phyloP scores from a whole-genome alignment of 2,113 vertebrate genomes.

The Barnardius zonarius region DNA sequence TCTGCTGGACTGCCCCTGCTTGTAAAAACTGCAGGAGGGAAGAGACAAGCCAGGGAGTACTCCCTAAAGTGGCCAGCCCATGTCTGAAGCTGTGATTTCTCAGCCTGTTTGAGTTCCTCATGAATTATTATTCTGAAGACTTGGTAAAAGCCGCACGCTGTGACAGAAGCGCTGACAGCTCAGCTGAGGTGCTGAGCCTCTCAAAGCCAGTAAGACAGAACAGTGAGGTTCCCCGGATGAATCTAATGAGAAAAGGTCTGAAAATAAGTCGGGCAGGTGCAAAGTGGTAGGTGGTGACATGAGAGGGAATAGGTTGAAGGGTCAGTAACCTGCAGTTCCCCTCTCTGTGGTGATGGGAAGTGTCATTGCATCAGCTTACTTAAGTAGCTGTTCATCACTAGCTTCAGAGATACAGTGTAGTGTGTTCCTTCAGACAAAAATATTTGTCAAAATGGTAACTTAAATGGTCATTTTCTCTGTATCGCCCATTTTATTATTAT shows the following conservation, averaged over 20 bases:
- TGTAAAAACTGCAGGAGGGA: background rate
- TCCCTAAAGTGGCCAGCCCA: rapidly evolving
- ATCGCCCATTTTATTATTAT: background rate
- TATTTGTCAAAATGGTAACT: background rate
- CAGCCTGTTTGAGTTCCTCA: background rate
- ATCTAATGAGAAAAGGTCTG: background rate
- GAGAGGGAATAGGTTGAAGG: background rate
- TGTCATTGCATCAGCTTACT: background rate
- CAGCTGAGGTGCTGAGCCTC: background rate
- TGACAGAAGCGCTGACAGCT: rapidly evolving
- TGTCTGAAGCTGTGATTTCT: background rate
- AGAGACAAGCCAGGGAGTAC: background rate
- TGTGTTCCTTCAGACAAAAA: background rate
- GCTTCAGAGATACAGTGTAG: no score
- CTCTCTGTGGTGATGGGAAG: rapidly evolving
- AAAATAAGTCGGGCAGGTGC: background rate
- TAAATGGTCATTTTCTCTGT: background rate
- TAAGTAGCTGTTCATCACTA: rapidly evolving
- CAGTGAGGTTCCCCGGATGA: background rate
- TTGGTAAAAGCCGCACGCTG: background rate
- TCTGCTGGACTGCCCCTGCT: no score
- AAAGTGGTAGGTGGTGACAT: background rate
- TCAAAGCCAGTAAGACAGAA: background rate
- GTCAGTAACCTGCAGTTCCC: background rate
- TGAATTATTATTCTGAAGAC: background rate